These are phyloP conservation scores for Ceratothoa steindachneri DNA, from an alignment of 2,888 invertebrate genomes.

Conservation along the genomic window DNA sequence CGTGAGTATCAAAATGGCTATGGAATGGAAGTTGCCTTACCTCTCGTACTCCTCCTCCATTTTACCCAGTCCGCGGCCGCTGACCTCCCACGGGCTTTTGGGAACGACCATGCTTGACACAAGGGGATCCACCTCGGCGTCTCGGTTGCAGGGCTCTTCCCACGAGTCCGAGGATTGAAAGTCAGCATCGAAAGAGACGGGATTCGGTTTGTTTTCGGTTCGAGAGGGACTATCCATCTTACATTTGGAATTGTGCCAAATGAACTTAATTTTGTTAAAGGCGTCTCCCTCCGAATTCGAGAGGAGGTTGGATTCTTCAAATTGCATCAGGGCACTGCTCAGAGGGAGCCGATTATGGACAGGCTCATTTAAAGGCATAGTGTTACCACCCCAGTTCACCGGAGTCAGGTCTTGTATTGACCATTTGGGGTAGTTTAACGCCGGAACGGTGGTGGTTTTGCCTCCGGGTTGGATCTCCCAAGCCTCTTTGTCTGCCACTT, in stretches of 20 bases:
- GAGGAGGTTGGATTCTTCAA: background rate
- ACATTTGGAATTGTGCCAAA: background rate
- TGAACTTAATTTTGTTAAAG: slow-evolving; percentile 1
- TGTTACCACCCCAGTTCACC: background rate
- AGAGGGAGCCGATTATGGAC: background rate
- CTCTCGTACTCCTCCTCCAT: too few species aligned
- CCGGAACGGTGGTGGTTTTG: background rate
- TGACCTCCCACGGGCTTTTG: background rate
- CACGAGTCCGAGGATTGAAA: background rate
- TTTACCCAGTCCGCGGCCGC: background rate
- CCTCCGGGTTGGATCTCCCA: background rate
- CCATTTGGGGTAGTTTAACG: background rate
- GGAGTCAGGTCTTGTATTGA: background rate
- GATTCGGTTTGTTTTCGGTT: background rate
- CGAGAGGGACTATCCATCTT: background rate
- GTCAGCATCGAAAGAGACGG: background rate
- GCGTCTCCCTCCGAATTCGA: background rate
- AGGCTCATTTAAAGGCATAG: background rate
- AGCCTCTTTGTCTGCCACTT: background rate
- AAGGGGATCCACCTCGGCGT: background rate
- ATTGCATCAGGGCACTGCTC: background rate
- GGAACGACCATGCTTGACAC: background rate
- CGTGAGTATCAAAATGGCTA: too few species aligned
- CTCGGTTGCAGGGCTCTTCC: background rate
- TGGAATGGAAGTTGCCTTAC: too few species aligned